A percentile compares a stretch with the other conserved stretches of the same genome.
Evolutionary conservation across 2,113 vertebrate genomes (phyloP).

Genomic region (Bambusicola thoracicus): DNA sequence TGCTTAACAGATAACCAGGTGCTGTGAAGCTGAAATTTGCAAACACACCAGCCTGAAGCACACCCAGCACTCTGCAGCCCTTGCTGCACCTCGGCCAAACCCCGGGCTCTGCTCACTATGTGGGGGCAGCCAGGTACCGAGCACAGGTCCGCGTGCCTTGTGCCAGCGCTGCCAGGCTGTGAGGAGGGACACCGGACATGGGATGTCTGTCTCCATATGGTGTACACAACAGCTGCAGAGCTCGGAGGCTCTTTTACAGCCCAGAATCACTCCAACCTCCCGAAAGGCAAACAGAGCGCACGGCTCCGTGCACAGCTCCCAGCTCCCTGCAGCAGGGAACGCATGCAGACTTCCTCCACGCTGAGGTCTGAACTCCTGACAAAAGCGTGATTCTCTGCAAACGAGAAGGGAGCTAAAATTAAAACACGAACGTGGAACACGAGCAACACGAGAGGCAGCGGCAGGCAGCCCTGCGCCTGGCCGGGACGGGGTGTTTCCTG

Average conservation of each 20-base stretch:
- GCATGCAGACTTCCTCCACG: neutral
- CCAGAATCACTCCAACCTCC: neutral
- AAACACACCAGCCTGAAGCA: rapidly evolving
- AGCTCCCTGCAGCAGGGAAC: neutral
- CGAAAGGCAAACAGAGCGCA: neutral
- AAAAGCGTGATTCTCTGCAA: rapidly evolving
- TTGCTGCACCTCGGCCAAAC: rapidly evolving
- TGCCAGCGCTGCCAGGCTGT: neutral
- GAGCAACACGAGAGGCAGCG: rapidly evolving
- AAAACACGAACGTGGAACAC: rapidly evolving
- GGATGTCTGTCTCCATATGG: rapidly evolving
- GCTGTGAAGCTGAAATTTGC: neutral
- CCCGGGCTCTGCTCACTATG: rapidly evolving
- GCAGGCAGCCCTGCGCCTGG: neutral
- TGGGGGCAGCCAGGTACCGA: rapidly evolving
- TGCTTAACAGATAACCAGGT: neutral
- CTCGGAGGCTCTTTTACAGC: neutral
- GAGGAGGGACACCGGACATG: neutral
- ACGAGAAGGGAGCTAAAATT: neutral
- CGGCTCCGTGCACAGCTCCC: neutral
- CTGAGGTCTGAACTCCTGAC: neutral
- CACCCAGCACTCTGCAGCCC: neutral
- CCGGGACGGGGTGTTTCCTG: neutral
- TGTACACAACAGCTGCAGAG: neutral
- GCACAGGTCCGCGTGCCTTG: neutral